phyloP scores from a whole-genome alignment of 2,113 vertebrate species.

The Thalassoma bifasciatum region DNA sequence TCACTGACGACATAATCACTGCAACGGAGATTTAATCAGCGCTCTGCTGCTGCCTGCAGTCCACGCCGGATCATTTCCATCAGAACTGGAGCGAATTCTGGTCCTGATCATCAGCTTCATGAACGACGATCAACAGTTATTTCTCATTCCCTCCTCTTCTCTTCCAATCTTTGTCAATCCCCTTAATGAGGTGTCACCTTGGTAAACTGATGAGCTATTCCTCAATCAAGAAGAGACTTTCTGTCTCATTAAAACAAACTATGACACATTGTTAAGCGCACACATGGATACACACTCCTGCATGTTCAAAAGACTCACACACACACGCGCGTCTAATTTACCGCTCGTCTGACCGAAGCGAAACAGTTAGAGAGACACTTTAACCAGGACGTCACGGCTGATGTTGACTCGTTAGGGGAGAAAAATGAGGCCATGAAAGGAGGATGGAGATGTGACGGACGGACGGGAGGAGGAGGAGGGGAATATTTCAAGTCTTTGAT shows the following conservation, averaged over 20 bases:
- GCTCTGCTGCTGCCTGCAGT: too few species aligned
- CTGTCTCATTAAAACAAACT: neutral
- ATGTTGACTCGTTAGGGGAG: neutral
- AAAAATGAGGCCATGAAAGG: neutral
- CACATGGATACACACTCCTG: too few species aligned
- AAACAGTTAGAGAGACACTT: constrained; percentile 12
- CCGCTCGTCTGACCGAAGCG: constrained; percentile 5
- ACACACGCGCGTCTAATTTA: constrained; percentile 7
- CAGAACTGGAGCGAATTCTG: neutral
- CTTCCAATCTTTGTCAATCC: neutral
- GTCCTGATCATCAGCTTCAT: neutral
- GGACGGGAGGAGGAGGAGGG: neutral
- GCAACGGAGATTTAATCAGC: constrained; percentile 12
- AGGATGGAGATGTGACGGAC: neutral
- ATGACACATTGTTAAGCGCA: neutral
- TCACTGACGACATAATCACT: constrained; percentile 16
- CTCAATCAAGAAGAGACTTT: neutral
- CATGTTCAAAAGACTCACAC: too few species aligned
- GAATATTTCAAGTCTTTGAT: too few species aligned
- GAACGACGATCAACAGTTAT: too few species aligned
- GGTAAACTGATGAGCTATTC: neutral
- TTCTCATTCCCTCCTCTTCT: too few species aligned
- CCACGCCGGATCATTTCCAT: constrained; percentile 6
- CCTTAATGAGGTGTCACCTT: neutral
- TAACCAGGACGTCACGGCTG: constrained; percentile 2